A percentile compares a stretch with the other conserved stretches of the same genome.
Conservation (phyloP, 2,113 vertebrate genomes). For the Pomatorhinus ruficollis region DNA sequence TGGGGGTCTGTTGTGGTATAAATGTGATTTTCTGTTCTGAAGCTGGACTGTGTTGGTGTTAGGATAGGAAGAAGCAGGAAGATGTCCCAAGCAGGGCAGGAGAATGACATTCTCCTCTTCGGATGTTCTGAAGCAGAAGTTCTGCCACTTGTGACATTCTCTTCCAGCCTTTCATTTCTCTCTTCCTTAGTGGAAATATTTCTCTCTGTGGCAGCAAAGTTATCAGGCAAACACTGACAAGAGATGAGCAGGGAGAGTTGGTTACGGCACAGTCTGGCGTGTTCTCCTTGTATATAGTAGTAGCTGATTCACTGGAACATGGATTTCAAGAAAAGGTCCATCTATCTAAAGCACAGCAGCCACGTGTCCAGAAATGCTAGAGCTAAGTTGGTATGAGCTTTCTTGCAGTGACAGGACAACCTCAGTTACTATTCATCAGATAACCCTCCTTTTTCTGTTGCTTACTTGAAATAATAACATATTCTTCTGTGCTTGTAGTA, state of each 20-base stretch:
- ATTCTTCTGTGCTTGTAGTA: background rate
- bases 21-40: background rate
- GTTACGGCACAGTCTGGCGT: background rate
- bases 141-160: background rate
- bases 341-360: background rate
- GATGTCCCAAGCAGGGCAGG: accelerated
- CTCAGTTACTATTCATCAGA: background rate
- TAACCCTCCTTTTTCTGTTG: background rate
- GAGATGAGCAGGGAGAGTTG: background rate
- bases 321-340: background rate
- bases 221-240: background rate
- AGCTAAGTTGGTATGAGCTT: background rate
- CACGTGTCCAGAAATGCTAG: background rate
- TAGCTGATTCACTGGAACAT: background rate
- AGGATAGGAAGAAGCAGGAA: background rate
- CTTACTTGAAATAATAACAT: background rate
- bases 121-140: no score
- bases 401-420: background rate
- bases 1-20: background rate
- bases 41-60: accelerated
- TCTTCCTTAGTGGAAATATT: background rate
- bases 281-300: background rate
- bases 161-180: background rate
- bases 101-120: no score
- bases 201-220: background rate